Evolutionary conservation across 2,113 vertebrate species (phyloP).

Genomic region (Onychorhynchus coronatus): DNA sequence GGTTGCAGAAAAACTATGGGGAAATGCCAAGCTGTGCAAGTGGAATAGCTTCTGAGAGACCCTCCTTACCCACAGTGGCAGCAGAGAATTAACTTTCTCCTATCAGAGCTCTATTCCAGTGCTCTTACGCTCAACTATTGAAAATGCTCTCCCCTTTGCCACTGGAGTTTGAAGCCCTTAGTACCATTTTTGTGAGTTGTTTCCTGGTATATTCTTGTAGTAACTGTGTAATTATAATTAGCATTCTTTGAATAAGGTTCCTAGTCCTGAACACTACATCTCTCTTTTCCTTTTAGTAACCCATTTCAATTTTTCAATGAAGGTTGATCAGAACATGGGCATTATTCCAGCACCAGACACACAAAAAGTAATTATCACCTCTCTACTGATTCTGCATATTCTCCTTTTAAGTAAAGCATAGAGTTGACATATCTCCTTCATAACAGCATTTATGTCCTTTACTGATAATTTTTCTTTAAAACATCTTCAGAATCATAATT

Average conservation of each 20-base stretch:
- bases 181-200: background rate
- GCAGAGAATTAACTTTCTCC: background rate
- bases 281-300: background rate
- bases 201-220: background rate
- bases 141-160: background rate
- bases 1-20: background rate
- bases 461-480: background rate
- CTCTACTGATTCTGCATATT: background rate
- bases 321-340: background rate
- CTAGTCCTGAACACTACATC: background rate
- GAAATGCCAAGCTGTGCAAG: background rate
- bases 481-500: background rate
- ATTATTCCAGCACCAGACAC: background rate
- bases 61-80: background rate
- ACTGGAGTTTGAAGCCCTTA: background rate
- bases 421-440: background rate
- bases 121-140: background rate
- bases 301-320: background rate
- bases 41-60: background rate
- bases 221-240: background rate
- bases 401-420: background rate
- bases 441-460: background rate
- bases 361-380: background rate
- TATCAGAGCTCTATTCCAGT: rapidly evolving
- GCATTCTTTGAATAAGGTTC: background rate